phyloP scores from a whole-genome alignment of 2,113 vertebrate genomes.

The Oreotragus oreotragus region DNA sequence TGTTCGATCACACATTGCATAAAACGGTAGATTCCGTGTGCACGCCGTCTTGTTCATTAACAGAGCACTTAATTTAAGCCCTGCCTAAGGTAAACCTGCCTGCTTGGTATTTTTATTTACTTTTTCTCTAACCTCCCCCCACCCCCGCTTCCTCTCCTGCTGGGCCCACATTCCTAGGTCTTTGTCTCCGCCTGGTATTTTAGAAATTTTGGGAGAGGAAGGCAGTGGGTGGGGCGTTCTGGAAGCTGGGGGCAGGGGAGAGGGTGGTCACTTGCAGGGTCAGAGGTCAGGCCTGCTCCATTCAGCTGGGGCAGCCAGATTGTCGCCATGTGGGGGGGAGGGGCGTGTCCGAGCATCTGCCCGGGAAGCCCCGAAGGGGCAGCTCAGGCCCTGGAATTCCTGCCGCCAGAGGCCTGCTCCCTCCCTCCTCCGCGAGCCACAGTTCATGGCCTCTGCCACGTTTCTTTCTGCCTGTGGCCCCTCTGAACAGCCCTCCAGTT shows the following conservation, averaged over 20 bases:
- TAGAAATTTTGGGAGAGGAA: slow-evolving; percentile 83
- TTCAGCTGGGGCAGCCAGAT: slow-evolving; percentile 89
- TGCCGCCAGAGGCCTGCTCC: slow-evolving; percentile 77
- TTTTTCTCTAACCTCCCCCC: slow-evolving; percentile 35
- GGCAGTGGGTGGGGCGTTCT: slow-evolving; percentile 67
- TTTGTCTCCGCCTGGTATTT: slow-evolving; percentile 86
- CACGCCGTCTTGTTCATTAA: neutral
- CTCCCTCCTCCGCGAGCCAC: neutral
- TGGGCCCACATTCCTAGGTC: slow-evolving; percentile 81
- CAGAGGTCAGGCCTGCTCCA: slow-evolving; percentile 85
- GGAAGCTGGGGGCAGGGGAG: slow-evolving; percentile 71
- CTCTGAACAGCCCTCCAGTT: neutral
- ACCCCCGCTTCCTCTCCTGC: slow-evolving; percentile 48
- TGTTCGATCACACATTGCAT: neutral
- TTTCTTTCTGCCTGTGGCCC: neutral
- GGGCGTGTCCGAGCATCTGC: slow-evolving; percentile 77
- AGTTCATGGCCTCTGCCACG: slow-evolving; percentile 1
- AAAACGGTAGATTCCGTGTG: neutral
- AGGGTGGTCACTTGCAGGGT: slow-evolving; percentile 76
- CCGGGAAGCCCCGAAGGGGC: slow-evolving; percentile 67
- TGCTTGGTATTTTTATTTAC: slow-evolving; percentile 69
- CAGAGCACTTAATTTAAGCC: slow-evolving; percentile 48
- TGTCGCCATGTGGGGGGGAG: slow-evolving; percentile 79
- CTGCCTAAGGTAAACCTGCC: slow-evolving; percentile 50
- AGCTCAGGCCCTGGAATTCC: slow-evolving; percentile 81